These are phyloP conservation scores for Cydia amplana DNA, from an alignment of 1,140 invertebrate genomes.

Conservation along the genomic window DNA sequence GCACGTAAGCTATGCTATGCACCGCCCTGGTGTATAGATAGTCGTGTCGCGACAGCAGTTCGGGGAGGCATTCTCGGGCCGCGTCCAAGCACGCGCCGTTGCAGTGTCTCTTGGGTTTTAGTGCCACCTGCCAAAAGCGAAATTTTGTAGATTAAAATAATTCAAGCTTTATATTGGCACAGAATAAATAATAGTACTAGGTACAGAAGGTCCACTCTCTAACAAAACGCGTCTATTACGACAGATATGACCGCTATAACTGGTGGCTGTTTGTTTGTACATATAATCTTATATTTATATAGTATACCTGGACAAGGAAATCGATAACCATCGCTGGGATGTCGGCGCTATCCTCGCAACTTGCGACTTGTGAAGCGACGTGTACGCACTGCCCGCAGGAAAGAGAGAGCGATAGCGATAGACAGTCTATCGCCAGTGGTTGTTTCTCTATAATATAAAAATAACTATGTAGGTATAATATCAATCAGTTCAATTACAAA, in stretches of 20 bases:
- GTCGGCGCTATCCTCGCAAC: constrained; percentile 46
- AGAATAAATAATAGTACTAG: too few species aligned
- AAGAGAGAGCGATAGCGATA: constrained; percentile 33
- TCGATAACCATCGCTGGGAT: constrained; percentile 51
- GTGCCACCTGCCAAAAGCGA: constrained; percentile 45
- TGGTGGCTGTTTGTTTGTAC: too few species aligned
- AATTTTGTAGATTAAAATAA: not conserved
- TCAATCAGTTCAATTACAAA: too few species aligned
- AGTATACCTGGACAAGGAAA: constrained; percentile 59
- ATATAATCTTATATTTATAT: too few species aligned
- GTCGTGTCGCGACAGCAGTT: constrained; percentile 46
- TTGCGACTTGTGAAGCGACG: constrained; percentile 43
- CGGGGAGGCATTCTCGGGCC: constrained; percentile 44
- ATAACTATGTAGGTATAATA: too few species aligned
- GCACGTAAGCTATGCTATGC: constrained; percentile 51
- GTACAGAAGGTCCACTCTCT: too few species aligned
- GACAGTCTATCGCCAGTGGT: constrained; percentile 35
- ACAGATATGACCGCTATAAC: too few species aligned
- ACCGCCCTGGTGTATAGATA: constrained; percentile 50
- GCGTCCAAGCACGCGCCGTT: constrained; percentile 40
- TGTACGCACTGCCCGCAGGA: constrained; percentile 51
- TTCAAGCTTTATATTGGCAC: not conserved
- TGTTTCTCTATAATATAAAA: not conserved
- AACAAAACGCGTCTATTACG: too few species aligned
- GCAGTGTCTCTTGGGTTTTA: constrained; percentile 45